Evolutionary conservation across 2,888 invertebrate genomes (phyloP).

Genomic region (Clitarchus hookeri): DNA sequence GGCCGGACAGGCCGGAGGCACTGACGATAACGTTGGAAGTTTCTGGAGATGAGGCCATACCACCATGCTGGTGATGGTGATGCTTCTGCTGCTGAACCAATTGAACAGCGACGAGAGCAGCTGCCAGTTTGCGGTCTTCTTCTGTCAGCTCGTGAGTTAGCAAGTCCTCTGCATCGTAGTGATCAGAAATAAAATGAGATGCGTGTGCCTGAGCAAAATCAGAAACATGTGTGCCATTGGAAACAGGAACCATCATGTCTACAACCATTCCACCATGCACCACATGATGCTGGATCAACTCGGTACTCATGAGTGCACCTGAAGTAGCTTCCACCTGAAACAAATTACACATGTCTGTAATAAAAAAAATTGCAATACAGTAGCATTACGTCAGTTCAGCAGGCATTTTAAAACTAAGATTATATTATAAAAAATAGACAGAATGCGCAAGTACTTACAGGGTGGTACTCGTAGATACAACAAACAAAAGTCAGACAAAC

Average conservation of each 20-base stretch:
- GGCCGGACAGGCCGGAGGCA: slow-evolving; percentile 29
- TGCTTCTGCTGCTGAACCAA: slow-evolving; percentile 65
- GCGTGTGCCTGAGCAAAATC: slow-evolving; percentile 39
- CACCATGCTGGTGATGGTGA: slow-evolving; percentile 45
- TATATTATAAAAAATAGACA: no score
- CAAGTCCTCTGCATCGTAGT: slow-evolving; percentile 45
- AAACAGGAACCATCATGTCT: slow-evolving; percentile 40
- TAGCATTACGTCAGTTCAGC: no score
- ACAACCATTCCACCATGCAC: slow-evolving; percentile 41
- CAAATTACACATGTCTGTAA: background rate
- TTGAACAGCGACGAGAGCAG: slow-evolving; percentile 66
- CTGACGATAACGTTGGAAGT: slow-evolving; percentile 39
- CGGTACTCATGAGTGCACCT: slow-evolving; percentile 34
- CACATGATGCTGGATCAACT: slow-evolving; percentile 40
- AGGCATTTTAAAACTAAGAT: no score
- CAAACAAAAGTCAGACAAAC: no score
- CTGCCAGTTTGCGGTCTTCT: slow-evolving; percentile 64
- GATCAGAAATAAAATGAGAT: slow-evolving; percentile 39
- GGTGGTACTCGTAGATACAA: no score
- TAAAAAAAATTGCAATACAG: no score
- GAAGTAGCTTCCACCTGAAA: slow-evolving; percentile 29
- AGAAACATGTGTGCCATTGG: slow-evolving; percentile 22
- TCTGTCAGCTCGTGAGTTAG: slow-evolving; percentile 57
- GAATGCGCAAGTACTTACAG: no score
- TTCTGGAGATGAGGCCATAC: slow-evolving; percentile 26